Evolutionary conservation across 1,140 invertebrate species (phyloP).

Genomic region (Homarus americanus): DNA sequence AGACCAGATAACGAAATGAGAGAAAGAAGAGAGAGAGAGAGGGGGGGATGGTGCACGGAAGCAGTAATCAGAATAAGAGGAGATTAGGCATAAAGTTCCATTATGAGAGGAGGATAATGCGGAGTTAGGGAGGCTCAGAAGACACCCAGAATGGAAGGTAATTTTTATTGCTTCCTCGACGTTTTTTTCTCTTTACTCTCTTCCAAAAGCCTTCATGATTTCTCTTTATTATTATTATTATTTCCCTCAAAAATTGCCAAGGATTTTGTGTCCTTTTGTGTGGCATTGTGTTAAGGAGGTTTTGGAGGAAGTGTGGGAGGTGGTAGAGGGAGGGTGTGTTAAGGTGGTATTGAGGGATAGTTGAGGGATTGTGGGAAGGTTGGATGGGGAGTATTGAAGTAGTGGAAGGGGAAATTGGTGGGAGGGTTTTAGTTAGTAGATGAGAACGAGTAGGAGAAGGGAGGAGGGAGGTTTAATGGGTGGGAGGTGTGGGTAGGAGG

Average conservation of each 20-base stretch:
- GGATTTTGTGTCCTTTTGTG: slow-evolving; percentile 1
- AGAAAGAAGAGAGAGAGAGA: slow-evolving; percentile 38
- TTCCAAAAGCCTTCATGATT: background rate
- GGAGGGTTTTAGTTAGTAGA: no score
- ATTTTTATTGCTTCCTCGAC: slow-evolving; percentile 11
- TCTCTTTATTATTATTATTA: slow-evolving; percentile 8
- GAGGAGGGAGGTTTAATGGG: no score
- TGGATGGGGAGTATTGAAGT: no score
- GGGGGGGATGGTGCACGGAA: background rate
- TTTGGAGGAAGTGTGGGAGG: no score
- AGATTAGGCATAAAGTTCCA: slow-evolving; percentile 19
- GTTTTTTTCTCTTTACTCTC: slow-evolving; percentile 3
- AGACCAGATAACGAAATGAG: no score
- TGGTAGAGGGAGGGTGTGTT: background rate
- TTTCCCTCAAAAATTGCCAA: background rate
- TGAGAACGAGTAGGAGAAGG: no score
- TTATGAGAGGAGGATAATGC: slow-evolving; percentile 8
- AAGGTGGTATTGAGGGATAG: no score
- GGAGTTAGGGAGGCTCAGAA: background rate
- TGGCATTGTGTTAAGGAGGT: background rate
- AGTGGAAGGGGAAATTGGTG: no score
- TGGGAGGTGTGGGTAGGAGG: no score
- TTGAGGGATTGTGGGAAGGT: no score
- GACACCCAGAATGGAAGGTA: slow-evolving; percentile 9
- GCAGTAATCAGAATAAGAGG: slow-evolving; percentile 14